Conservation (phyloP, 2,797 vertebrate genomes). For the Numenius phaeopus region DNA sequence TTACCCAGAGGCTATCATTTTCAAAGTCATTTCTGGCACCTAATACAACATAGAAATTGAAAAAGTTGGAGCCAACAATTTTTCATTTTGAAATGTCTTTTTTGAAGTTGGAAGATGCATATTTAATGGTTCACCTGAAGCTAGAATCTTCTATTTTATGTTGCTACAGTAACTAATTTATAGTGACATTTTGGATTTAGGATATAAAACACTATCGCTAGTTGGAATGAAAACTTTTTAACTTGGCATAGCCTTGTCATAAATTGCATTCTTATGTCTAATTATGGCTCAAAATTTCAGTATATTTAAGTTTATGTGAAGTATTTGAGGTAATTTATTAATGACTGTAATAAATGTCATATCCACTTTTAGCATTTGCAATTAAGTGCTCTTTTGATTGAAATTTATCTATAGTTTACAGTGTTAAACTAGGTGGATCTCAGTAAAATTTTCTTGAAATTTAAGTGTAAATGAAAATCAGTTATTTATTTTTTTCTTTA, state of each 20-base stretch:
- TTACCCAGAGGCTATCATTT: constrained; percentile 60
- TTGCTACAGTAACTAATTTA: constrained; percentile 60
- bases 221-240: neutral
- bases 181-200: constrained; percentile 35
- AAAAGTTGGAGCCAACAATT: constrained; percentile 49
- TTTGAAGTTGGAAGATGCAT: constrained; percentile 47
- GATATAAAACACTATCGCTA: neutral
- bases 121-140: constrained; percentile 57
- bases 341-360: neutral
- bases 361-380: neutral
- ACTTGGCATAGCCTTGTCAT: neutral
- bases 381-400: neutral
- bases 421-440: neutral
- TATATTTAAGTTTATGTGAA: neutral
- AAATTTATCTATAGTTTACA: neutral
- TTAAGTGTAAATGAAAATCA: neutral
- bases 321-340: constrained; percentile 16
- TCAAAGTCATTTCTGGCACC: constrained; percentile 50
- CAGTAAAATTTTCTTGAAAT: neutral
- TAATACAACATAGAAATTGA: constrained; percentile 32
- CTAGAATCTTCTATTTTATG: constrained; percentile 42
- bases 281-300: neutral
- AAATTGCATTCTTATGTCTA: constrained; percentile 12
- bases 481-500: neutral
- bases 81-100: constrained; percentile 62